These are phyloP conservation scores for Ictidomys tridecemlineatus DNA, from an alignment of 2,113 vertebrate species.

Conservation along the genomic window DNA sequence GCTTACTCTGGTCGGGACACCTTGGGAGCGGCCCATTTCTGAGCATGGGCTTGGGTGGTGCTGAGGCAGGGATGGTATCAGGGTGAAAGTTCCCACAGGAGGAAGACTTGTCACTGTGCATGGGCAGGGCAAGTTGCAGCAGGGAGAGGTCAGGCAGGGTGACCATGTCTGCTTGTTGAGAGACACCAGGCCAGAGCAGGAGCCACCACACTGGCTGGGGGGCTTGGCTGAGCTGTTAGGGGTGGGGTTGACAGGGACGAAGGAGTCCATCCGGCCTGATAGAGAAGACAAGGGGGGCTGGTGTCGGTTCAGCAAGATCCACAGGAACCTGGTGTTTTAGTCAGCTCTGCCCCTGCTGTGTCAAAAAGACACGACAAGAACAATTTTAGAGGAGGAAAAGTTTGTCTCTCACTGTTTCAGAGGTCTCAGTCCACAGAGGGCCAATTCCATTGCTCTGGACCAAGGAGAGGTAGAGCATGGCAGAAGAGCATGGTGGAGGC, in stretches of 20 bases:
- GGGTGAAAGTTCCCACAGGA: not conserved
- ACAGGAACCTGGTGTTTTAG: not conserved
- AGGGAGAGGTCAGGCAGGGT: fast-evolving
- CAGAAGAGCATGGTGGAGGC: too few relatives aligned
- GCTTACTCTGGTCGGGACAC: too few relatives aligned
- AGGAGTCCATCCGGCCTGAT: not conserved
- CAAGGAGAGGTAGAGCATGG: too few relatives aligned
- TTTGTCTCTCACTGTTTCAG: too few relatives aligned
- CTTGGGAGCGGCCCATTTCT: not conserved
- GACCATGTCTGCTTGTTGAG: not conserved
- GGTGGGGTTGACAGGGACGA: fast-evolving
- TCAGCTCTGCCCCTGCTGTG: too few relatives aligned
- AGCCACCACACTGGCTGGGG: not conserved
- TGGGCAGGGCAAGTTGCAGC: fast-evolving
- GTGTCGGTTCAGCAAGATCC: not conserved
- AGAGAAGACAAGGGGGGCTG: not conserved
- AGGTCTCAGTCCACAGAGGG: too few relatives aligned
- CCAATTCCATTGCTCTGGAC: too few relatives aligned
- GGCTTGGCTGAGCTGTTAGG: not conserved
- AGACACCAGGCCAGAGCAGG: too few relatives aligned
- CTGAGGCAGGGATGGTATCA: not conserved
- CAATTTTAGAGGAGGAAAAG: too few relatives aligned
- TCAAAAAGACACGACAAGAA: too few relatives aligned
- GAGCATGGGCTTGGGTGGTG: not conserved
- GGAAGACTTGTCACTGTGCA: fast-evolving